Evolutionary conservation across 2,888 invertebrate species (phyloP), one percentile per base, ranked within the genome.

Genomic region (Melinaea marsaeus): DNA sequence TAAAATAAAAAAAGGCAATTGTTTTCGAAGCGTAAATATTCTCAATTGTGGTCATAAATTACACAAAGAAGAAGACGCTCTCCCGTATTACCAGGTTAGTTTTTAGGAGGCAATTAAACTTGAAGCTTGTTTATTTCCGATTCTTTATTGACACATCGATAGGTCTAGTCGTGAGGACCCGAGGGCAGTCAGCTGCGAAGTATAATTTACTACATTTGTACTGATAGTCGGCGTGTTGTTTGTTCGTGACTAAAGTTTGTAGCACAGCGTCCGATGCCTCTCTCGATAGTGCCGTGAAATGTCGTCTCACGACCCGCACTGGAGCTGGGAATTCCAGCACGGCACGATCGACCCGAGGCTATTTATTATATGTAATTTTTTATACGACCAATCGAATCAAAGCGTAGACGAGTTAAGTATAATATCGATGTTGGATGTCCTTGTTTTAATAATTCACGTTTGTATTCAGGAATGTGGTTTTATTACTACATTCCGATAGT

Each of bases 211-310:
- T 79, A 79, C 68, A 63, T 69, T 70, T 69, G 79, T 69, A 79
- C 81, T 75, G 77, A 81, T 81, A 80, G 78, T 74, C 72, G 75
- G 77, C 75, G 86, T 84, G 87, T 82, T 77, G 85, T 86, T 86
- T 87, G 86, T 80, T 88, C 89, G 90, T 89, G 88, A 90, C 86
- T 83, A 81, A 76, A 81, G 80, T 84, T 85, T 82, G 83, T 83
- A 79, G 87, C 84, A 79, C 74, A 71, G 65, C 74, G 75, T 42
- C 71, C 78, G 89, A 88, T 89, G 88, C 80, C 84, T 82, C 78
- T 75, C 70, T 75, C 83, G 90, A 90, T 90, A 90, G 74, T 79
- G 81, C 85, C 86, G 85, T 86, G 85, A 88, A 88, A 88, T 86
- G 87, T 86, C 84, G 83, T 81, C 84, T 87, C 88, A 89, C 89